Evolutionary conservation across 2,797 vertebrate species (phyloP).

Genomic region (Alfaro cultratus): DNA sequence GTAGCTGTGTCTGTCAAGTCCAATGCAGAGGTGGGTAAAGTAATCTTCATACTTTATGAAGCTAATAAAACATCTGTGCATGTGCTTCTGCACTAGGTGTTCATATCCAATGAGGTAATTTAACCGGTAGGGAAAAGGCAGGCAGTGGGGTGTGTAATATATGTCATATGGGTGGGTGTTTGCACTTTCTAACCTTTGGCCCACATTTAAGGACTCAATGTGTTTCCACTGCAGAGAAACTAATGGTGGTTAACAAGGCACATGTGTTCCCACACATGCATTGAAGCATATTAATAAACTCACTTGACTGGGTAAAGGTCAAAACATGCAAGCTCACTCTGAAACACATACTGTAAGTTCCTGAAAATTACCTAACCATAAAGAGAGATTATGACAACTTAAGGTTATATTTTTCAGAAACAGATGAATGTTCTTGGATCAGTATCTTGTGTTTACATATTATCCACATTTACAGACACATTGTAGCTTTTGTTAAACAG

Average conservation of each 20-base stretch:
- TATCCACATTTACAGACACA: neutral
- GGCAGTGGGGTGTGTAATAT: conserved; percentile 54
- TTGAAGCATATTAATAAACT: conserved; percentile 52
- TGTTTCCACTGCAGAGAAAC: conserved; percentile 53
- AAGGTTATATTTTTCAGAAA: neutral
- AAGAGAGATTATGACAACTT: neutral
- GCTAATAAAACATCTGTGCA: conserved; percentile 10
- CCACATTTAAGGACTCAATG: conserved; percentile 57
- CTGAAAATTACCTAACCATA: neutral
- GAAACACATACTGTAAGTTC: conserved; percentile 1
- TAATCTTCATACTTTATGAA: neutral
- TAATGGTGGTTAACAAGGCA: conserved; percentile 57
- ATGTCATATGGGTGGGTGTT: conserved; percentile 56
- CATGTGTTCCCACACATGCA: conserved; percentile 57
- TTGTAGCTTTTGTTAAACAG: neutral
- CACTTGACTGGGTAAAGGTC: conserved; percentile 22
- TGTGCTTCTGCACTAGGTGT: conserved; percentile 22
- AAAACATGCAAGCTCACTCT: conserved; percentile 23
- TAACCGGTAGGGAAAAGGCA: conserved; percentile 43
- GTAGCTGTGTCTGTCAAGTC: neutral
- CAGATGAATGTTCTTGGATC: neutral
- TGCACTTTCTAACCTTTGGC: conserved; percentile 61
- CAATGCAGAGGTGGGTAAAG: neutral
- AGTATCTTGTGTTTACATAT: neutral
- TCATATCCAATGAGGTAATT: conserved; percentile 9